Percentiles rank a stretch among this genome's conserved stretches.
Evolutionary conservation across 2,797 vertebrate species (phyloP).

Genomic region (Acrocephalus scirpaceus): DNA sequence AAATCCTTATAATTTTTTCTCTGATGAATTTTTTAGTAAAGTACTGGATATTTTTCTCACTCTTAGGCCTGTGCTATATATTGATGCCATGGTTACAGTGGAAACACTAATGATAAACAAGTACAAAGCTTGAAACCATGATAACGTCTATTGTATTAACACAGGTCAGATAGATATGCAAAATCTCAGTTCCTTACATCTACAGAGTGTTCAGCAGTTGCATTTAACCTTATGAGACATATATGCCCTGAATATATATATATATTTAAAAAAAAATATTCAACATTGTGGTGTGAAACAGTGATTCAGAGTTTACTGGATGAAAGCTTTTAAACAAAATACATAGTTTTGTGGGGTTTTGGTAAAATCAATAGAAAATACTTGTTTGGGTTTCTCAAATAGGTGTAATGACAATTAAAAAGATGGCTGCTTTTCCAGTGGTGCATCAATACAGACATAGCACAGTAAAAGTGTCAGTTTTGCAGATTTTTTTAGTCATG

Average conservation of each 20-base stretch:
- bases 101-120: conserved; percentile 63
- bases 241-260: not conserved
- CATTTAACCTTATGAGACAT: not conserved
- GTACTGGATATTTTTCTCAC: conserved; percentile 48
- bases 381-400: not conserved
- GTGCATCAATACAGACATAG: not conserved
- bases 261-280: not conserved
- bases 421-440: conserved; percentile 28
- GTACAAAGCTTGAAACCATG: conserved; percentile 46
- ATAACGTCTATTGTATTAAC: conserved; percentile 22
- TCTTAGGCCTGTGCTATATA: conserved; percentile 59
- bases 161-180: not conserved
- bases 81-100: conserved; percentile 76
- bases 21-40: not conserved
- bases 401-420: conserved; percentile 3
- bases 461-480: conserved; percentile 16
- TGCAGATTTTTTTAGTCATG: not conserved
- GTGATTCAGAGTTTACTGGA: not conserved
- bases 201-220: not conserved
- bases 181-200: not conserved
- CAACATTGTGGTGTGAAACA: not conserved
- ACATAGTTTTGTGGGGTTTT: not conserved
- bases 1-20: not conserved
- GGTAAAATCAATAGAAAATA: not conserved
- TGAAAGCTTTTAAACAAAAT: not conserved